A percentile compares a stretch with the other conserved stretches of the same genome.
Conservation (phyloP, 2,888 invertebrate species). For the Caenorhabditis becei region DNA sequence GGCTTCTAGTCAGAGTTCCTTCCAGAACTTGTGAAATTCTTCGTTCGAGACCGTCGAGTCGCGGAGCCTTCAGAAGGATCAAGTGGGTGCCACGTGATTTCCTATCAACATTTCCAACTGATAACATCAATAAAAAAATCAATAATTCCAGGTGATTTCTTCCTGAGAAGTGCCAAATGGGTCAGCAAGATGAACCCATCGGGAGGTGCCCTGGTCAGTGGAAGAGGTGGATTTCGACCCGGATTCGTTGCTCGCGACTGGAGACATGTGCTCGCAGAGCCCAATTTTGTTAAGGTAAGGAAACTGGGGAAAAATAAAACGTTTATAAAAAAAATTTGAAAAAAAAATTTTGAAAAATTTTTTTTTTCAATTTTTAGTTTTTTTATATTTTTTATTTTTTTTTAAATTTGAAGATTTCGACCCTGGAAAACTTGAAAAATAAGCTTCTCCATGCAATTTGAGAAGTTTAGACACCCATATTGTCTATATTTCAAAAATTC, state of each 20-base stretch:
- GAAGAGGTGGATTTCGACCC: constrained; percentile 62
- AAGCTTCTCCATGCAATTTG: too few species aligned
- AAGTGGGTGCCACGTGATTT: neutral
- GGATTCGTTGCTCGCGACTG: constrained; percentile 59
- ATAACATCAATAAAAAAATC: too few species aligned
- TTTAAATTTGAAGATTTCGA: too few species aligned
- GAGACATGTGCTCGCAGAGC: constrained; percentile 56
- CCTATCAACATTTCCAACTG: neutral
- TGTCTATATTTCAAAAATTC: too few species aligned
- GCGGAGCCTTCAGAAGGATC: too few species aligned
- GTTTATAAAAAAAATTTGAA: too few species aligned
- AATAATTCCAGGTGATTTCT: constrained; percentile 59
- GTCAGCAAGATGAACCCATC: constrained; percentile 57
- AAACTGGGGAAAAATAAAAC: neutral
- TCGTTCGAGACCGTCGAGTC: too few species aligned
- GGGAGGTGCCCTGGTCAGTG: constrained; percentile 61
- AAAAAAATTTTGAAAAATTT: too few species aligned
- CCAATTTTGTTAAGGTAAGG: constrained; percentile 57
- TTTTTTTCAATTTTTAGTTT: too few species aligned
- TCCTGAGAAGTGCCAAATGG: constrained; percentile 59
- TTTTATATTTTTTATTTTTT: too few species aligned
- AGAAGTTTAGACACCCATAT: too few species aligned
- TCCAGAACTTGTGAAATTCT: neutral
- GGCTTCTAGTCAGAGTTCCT: neutral
- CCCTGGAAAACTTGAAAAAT: too few species aligned